Conservation (phyloP, 2,113 vertebrate genomes). For the Salvator merianae region DNA sequence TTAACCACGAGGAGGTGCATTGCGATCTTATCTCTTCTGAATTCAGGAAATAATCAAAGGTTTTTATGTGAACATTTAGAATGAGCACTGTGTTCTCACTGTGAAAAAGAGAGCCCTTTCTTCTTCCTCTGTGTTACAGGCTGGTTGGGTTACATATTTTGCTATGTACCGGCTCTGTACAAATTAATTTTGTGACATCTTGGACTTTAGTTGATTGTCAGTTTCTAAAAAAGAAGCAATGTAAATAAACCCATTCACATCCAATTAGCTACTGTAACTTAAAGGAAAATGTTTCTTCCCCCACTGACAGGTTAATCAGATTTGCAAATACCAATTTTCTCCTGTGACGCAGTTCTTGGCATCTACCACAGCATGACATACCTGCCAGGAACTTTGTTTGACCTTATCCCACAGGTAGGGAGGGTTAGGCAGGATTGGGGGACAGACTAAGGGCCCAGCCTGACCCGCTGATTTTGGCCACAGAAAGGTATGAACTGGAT, state of each 20-base stretch:
- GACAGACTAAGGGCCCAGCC: no score
- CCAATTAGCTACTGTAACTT: conserved; percentile 41
- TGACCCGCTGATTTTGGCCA: no score
- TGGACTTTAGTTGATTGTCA: conserved; percentile 36
- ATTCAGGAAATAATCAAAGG: neutral
- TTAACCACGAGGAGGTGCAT: neutral
- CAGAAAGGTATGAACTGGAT: no score
- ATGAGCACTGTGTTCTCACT: neutral
- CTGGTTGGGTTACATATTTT: conserved; percentile 9
- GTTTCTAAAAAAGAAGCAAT: conserved; percentile 26
- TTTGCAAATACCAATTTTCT: conserved; percentile 25
- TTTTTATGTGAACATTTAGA: neutral
- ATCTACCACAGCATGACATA: neutral
- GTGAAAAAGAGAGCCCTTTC: neutral
- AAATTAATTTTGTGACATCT: conserved; percentile 22
- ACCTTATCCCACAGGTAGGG: no score
- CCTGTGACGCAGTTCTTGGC: neutral
- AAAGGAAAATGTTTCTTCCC: conserved; percentile 10
- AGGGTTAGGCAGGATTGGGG: no score
- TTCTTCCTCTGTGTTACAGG: neutral
- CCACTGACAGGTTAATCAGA: neutral
- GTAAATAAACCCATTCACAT: conserved; percentile 35
- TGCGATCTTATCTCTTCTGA: neutral
- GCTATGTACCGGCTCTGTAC: neutral
- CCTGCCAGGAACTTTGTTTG: no score